Conservation (phyloP, 1,140 invertebrate species). For the Drosophila mojavensis region DNA sequence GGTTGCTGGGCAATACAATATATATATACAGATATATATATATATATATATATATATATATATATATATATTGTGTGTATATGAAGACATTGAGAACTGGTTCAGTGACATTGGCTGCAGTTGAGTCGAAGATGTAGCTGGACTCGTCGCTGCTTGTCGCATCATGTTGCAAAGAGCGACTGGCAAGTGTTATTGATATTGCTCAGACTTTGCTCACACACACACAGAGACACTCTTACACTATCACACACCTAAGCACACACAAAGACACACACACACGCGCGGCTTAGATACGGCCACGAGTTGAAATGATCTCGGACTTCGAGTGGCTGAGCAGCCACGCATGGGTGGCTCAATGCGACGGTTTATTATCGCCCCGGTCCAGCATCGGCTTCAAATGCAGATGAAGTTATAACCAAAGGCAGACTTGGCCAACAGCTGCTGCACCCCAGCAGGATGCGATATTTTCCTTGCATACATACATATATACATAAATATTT, state of each 20-base stretch:
- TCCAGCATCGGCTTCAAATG: slow-evolving; percentile 47
- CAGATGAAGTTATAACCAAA: slow-evolving; percentile 77
- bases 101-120: slow-evolving; percentile 75
- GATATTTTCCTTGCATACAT: slow-evolving; percentile 34
- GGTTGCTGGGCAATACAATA: slow-evolving; percentile 54
- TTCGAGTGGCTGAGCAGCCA: slow-evolving; percentile 37
- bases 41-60: slow-evolving; percentile 42
- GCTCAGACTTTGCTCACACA: slow-evolving; percentile 52
- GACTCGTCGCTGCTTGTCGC: slow-evolving; percentile 54
- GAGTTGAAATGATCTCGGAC: slow-evolving; percentile 2
- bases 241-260: slow-evolving; percentile 7
- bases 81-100: slow-evolving; percentile 82
- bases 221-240: slow-evolving; percentile 22
- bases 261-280: slow-evolving; percentile 21
- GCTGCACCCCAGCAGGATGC: slow-evolving; percentile 66
- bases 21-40: slow-evolving; percentile 27
- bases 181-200: slow-evolving; percentile 83
- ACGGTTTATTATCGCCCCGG: slow-evolving; percentile 72
- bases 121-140: not conserved
- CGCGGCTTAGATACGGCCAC: slow-evolving; percentile 3
- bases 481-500: not conserved
- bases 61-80: slow-evolving; percentile 53
- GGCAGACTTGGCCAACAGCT: slow-evolving; percentile 42
- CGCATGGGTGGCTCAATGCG: slow-evolving; percentile 75
- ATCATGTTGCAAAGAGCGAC: slow-evolving; percentile 72